Base-by-base conservation (phyloP, 2,888 invertebrate genomes). In the Caenorhabditis plicata region DNA sequence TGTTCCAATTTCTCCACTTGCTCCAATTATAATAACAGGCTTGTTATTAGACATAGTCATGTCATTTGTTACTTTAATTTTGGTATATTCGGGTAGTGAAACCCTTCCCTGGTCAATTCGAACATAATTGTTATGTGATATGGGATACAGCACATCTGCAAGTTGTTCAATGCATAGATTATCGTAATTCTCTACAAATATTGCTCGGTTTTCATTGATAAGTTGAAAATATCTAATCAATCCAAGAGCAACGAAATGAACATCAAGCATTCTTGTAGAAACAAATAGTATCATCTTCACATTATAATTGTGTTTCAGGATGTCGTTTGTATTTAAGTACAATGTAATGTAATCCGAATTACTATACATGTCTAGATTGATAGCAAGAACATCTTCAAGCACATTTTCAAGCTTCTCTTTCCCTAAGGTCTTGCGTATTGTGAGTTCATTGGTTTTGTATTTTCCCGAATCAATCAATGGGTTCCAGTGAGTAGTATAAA, bases 181-280 rank as follows among this genome's bases (percentile, higher is more conserved):
- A 1, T 63, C 63, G 8, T 45, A 27, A 29, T 65, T 65, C 19
- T 50, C 55, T 2, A 62, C 47, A 35, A 44, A 64, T 9, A 42
- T 40, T 11, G 46, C 9, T 1, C 20, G 11, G 0, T 8, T 26
- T 15, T 11, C 51, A 1, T 45, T 47, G 15, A 41, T 33, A 1
- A 56, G 17, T 46, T 46, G 49, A 20, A 44, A 35, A 29, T 53
- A 60, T 15, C 60, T 43, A 4, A 60, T 9, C 4, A 50, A 17
- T 27, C 60, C 60, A 11, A 53, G n/a, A 19, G 38, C 29, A 1
- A 49, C 3, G 49, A 35, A 17, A 45, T 22, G 8, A 60, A 44
- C 1, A 60, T 23, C 2, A 46, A 4, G n/a, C 20, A 25, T 8
- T 26, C 19, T n/a, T 3, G 33, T 19, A 0, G 22, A 13, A 20